Evolutionary conservation across 2,888 invertebrate genomes (phyloP), one percentile per base, ranked within the genome.

Genomic region (Anthophora plumipes): DNA sequence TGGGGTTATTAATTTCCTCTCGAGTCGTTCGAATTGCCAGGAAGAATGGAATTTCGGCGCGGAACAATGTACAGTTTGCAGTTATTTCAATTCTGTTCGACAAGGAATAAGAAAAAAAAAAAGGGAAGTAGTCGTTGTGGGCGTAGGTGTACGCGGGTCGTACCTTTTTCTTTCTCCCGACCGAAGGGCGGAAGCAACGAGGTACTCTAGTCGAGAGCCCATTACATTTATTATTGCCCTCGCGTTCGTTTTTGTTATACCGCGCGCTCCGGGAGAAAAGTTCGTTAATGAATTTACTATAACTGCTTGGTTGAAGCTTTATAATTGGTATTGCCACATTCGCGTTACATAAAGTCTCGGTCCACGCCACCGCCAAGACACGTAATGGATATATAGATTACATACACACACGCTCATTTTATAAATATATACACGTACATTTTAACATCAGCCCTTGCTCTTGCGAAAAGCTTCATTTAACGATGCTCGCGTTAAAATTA

Each of bases 281-380:
- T 80, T 82, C 75, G 71, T 75, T 82, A 82, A 82, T 76, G 82
- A 75, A 80, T 82, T 82, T 80, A 80, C 80, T 71, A 69, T 80
- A 82, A 80, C 80, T 80, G 80, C 71, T 72, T 64, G 71, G 75
- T 60, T 54, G 75, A 64, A 67, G 72, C 71, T 75, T 76, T 76
- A 69, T 80, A 80, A 82, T 82, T 80, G 82, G 75, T 76, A 72
- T 80, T 80, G 80, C 82, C 75, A 74, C 80, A 64, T 76, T 82
- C 72, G 64, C 75, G 75, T 79, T 82, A 80, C 54, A 76, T 80
- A 80, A 80, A 76, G 66, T 68, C 68, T 57, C 68, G 54, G 41
- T 55, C 70, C 46, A 57, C 59, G 12, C 46, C 25, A 54, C 31
- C 22, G 67, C 52, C 60, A 74, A 74, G 63, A 75, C 74, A 63